Evolutionary conservation across 2,113 vertebrate genomes (phyloP).

Genomic region (Leucosticte australis): DNA sequence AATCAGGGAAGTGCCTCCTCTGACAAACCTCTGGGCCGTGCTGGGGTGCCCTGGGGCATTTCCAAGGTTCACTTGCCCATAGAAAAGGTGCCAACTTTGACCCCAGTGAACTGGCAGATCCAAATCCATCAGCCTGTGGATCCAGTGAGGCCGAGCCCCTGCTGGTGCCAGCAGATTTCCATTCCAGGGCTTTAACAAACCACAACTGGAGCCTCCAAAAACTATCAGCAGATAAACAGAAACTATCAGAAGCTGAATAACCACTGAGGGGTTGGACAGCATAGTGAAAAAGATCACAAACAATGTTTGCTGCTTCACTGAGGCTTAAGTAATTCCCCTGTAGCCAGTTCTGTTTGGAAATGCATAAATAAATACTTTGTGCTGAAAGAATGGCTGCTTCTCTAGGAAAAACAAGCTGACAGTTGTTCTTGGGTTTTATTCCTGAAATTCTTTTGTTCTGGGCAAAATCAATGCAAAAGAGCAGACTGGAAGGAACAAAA

Average conservation of each 20-base stretch:
- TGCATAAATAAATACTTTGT: neutral
- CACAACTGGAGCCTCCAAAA: neutral
- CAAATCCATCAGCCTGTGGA: neutral
- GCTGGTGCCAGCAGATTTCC: neutral
- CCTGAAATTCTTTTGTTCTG: neutral
- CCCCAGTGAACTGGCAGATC: neutral
- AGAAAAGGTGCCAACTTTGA: neutral
- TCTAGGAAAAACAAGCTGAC: neutral
- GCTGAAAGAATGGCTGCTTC: neutral
- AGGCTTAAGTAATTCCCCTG: neutral
- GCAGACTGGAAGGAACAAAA: neutral
- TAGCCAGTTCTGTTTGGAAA: neutral
- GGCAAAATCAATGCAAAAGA: neutral
- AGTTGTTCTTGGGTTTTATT: neutral
- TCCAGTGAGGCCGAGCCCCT: neutral
- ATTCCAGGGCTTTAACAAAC: neutral
- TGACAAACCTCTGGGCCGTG: neutral
- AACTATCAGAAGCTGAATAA: neutral
- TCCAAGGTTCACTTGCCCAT: neutral
- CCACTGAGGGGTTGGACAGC: neutral
- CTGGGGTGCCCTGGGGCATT: neutral
- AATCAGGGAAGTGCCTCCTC: neutral
- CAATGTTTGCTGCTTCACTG: neutral
- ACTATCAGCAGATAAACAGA: neutral
- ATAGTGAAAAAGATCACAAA: neutral